Evolutionary conservation across 1,140 invertebrate genomes (phyloP).

Genomic region (Drosophila cardini): DNA sequence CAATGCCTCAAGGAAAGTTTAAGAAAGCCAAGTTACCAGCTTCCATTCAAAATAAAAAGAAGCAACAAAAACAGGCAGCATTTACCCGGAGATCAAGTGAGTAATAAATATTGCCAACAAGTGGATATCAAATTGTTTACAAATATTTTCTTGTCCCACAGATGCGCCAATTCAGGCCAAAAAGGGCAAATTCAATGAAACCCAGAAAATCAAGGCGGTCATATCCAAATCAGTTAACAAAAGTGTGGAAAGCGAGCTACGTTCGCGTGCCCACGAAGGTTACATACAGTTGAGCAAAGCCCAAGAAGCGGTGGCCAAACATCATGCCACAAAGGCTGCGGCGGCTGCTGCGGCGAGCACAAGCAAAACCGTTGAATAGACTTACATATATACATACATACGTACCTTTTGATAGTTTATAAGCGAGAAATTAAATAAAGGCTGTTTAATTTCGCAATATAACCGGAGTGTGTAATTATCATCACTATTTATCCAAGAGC

Average conservation of each 20-base stretch:
- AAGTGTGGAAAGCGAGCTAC: conserved; percentile 87
- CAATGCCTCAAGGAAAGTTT: conserved; percentile 88
- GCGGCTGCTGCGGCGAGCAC: conserved; percentile 63
- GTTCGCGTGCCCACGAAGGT: conserved; percentile 85
- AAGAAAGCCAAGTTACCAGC: conserved; percentile 87
- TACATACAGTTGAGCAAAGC: conserved; percentile 85
- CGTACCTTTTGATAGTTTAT: conserved; percentile 4
- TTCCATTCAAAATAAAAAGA: conserved; percentile 85
- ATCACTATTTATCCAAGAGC: background rate
- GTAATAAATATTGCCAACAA: conserved; percentile 28
- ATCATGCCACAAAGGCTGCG: conserved; percentile 65
- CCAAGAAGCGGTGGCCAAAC: conserved; percentile 85
- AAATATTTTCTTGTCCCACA: conserved; percentile 24
- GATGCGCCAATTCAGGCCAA: conserved; percentile 88
- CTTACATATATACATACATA: background rate
- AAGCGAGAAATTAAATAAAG: background rate
- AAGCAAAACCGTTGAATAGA: conserved; percentile 41
- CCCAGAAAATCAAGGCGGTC: conserved; percentile 87
- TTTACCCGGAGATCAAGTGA: conserved; percentile 85
- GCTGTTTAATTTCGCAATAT: background rate
- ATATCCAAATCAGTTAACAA: conserved; percentile 88
- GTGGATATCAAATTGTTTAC: background rate
- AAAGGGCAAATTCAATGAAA: conserved; percentile 86
- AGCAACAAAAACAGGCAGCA: conserved; percentile 84
- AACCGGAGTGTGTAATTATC: background rate